Base-by-base conservation (phyloP, 2,888 invertebrate genomes). In the Conops quadrifasciatus region DNA sequence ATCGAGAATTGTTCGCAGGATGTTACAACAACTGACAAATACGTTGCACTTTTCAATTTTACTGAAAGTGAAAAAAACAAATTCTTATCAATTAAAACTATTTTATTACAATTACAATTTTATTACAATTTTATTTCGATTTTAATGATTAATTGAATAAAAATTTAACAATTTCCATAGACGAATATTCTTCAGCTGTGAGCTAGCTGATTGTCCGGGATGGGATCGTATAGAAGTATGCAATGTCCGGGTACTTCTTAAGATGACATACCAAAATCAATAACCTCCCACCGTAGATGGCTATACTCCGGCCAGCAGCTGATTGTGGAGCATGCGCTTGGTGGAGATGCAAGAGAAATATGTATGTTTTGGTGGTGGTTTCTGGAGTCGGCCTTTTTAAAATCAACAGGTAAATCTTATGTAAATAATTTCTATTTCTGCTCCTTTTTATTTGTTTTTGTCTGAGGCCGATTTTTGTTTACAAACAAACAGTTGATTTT, bases 271-370 rank as follows among this genome's bases (percentile, higher is more conserved):
- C 47, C 66, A 62, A 73, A 76, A 75, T 74, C 74, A 36, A 76
- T 76, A 66, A 36, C 47, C 30, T 71, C n/a, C 49, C 59, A 59
- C 72, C 56, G 69, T 59, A 53, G 63, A 58, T 47, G 28, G 56
- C 64, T 47, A 9, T 24, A 36, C 4, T 36, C 4, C 4, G 9
- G 9, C 36, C 9, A 65, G 47, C 64, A 71, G 60, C 45, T 71
- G 68, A 66, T 9, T 67, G 24, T 43, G 70, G 70, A 73, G 72
- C 77, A 75, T 77, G 77, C 77, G 77, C 73, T 7, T n/a, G 56
- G 19, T 4, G 19, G 36, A n/a, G n/a, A n/a, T 36, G 4, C 36
- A 9, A 36, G 36, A 9, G 36, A 36, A 36, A 4, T 36, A 9
- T 36, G 9, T 24, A 30, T 71, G 64, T 60, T 43, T 67, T 59